Percentiles rank a stretch among this genome's conserved stretches.
Conservation (phyloP, 2,797 vertebrate genomes). For the Darevskia nairensis region DNA sequence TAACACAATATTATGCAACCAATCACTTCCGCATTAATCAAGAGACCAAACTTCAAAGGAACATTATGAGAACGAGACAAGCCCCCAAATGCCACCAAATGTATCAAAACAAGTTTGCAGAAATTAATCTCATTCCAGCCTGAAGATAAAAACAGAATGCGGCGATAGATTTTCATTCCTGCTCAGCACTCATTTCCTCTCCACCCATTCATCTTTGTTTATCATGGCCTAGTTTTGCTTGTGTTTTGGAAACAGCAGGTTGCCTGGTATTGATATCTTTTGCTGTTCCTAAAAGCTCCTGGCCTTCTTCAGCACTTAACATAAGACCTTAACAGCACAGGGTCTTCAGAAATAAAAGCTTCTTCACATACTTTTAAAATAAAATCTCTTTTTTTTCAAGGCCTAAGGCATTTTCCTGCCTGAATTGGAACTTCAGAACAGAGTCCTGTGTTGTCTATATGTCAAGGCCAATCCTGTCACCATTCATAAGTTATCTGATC, state of each 20-base stretch:
- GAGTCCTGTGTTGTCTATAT: not conserved
- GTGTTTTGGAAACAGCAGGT: not conserved
- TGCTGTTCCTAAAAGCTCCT: constrained; percentile 3
- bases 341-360: constrained; percentile 29
- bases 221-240: constrained; percentile 14
- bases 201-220: not conserved
- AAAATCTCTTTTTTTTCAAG: not conserved
- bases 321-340: not conserved
- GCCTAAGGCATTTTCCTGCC: not conserved
- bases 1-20: constrained; percentile 16
- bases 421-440: not conserved
- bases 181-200: not conserved
- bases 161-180: accelerated
- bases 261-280: not conserved
- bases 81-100: constrained; percentile 5
- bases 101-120: not conserved
- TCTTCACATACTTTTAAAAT: not conserved
- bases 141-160: not conserved
- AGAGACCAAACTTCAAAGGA: constrained; percentile 26
- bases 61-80: accelerated
- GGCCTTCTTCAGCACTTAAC: not conserved
- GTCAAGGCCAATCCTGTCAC: accelerated
- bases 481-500: not conserved
- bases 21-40: constrained; percentile 4
- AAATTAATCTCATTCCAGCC: not conserved